Evolutionary conservation across 2,113 vertebrate genomes (phyloP), one percentile per base, ranked within the genome.

Genomic region (Dinomys branickii): DNA sequence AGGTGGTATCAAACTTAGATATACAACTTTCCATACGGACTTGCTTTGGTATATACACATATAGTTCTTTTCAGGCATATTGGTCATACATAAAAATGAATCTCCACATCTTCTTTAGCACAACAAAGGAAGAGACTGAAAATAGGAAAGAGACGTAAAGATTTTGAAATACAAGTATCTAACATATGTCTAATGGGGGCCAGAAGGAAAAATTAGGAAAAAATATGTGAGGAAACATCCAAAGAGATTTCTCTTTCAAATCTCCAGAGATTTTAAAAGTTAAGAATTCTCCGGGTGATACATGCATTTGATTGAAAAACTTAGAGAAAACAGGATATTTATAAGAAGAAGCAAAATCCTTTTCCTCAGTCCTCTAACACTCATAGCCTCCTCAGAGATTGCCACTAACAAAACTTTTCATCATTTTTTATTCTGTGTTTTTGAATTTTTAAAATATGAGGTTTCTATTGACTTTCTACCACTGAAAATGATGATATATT

Each of bases 231-330:
- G 2, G 5, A 16, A 81, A 30, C 28, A 77, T 63, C 85, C 30
- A 90, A 91, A 84, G 30, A 94, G 9, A 78, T 95, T 85, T 86
- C 10, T 80, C 12, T 33, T 87, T 67, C 28, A 67, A 85, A 71
- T 82, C 69, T 90, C 9, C 26, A 95, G 59, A 94, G 26, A 84
- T 78, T 95, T 82, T 41, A 20, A 92, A 94, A 87, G 38, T 75
- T 12, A 13, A 73, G 33, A 59, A 92, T 85, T 94, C 41, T 95
- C 56, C 85, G 85, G 35, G 1, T 90, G 30, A 82, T 73, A 35
- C 22, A 71, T 80, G 12, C 33, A 44, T 88, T 91, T 92, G 63
- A 8, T 65, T 94, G 85, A 65, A 92, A 96, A 61, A 7, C 24
- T 81, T 67, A 96, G 82, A 86, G 13, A 83, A 19, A 89, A 44